Conservation (phyloP, 2,797 vertebrate genomes). For the Balearica regulorum region DNA sequence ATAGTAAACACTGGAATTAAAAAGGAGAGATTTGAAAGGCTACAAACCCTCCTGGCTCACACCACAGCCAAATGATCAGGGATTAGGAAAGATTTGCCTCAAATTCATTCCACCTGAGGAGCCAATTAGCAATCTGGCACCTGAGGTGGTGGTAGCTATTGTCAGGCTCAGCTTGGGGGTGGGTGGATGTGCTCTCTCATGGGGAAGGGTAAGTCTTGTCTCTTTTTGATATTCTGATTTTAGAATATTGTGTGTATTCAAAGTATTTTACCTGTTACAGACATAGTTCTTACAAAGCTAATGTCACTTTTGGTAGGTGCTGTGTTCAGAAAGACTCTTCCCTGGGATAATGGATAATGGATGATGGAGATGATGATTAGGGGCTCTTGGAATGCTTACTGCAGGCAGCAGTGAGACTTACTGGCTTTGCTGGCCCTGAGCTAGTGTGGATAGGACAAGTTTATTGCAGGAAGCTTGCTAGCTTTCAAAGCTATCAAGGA, state of each 20-base stretch:
- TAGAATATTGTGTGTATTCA: background rate
- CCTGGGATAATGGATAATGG: background rate
- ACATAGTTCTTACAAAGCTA: background rate
- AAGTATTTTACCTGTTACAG: background rate
- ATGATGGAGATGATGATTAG: background rate
- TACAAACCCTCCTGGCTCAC: background rate
- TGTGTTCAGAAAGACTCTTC: background rate
- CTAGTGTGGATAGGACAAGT: background rate
- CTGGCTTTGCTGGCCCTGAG: background rate
- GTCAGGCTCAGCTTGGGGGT: background rate
- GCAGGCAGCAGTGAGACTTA: background rate
- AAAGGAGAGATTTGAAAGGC: background rate
- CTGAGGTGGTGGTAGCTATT: background rate
- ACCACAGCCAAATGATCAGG: accelerated
- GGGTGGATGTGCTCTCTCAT: accelerated
- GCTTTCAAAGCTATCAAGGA: background rate
- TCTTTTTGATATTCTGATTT: background rate
- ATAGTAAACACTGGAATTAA: background rate
- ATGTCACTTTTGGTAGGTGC: background rate
- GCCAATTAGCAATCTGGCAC: background rate
- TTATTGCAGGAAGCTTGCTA: background rate
- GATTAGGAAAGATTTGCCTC: background rate
- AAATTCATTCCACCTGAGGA: background rate
- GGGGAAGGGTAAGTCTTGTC: background rate
- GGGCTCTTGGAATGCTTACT: background rate